phyloP scores from a whole-genome alignment of 2,888 invertebrate genomes.

The Zygaena filipendulae region DNA sequence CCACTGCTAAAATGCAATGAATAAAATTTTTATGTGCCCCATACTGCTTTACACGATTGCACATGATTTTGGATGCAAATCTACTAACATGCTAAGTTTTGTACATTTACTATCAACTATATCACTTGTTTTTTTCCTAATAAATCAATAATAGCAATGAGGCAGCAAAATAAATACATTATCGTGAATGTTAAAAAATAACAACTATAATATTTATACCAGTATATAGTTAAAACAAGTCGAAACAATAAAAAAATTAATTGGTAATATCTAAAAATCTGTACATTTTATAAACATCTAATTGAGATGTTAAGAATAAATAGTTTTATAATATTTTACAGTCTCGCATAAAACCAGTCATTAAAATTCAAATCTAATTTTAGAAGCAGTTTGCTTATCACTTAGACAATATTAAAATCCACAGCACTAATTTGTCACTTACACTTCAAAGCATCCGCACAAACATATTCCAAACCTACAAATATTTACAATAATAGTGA shows the following conservation, averaged over 20 bases:
- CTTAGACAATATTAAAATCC: constrained; percentile 62
- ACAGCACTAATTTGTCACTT: constrained; percentile 66
- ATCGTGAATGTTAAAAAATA: too few species aligned
- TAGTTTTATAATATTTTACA: constrained; percentile 64
- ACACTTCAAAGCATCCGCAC: constrained; percentile 48
- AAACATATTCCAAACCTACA: constrained; percentile 37
- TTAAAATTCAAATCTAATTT: too few species aligned
- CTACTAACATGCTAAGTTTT: constrained; percentile 56
- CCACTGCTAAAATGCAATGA: constrained; percentile 65
- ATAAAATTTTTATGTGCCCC: constrained; percentile 39
- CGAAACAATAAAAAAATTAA: constrained; percentile 53
- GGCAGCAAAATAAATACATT: constrained; percentile 31
- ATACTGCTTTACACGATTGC: constrained; percentile 52
- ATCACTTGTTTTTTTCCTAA: constrained; percentile 42
- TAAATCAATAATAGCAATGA: background rate
- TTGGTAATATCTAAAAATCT: constrained; percentile 46
- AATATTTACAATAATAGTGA: constrained; percentile 49
- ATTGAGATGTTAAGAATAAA: constrained; percentile 58
- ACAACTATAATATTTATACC: too few species aligned
- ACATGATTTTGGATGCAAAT: constrained; percentile 63
- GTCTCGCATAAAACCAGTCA: constrained; percentile 54
- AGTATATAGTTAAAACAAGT: constrained; percentile 44
- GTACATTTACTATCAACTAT: constrained; percentile 58
- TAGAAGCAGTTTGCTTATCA: constrained; percentile 62
- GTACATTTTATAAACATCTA: constrained; percentile 56